Evolutionary conservation across 2,113 vertebrate species (phyloP).

Genomic region (Pituophis catenifer): DNA sequence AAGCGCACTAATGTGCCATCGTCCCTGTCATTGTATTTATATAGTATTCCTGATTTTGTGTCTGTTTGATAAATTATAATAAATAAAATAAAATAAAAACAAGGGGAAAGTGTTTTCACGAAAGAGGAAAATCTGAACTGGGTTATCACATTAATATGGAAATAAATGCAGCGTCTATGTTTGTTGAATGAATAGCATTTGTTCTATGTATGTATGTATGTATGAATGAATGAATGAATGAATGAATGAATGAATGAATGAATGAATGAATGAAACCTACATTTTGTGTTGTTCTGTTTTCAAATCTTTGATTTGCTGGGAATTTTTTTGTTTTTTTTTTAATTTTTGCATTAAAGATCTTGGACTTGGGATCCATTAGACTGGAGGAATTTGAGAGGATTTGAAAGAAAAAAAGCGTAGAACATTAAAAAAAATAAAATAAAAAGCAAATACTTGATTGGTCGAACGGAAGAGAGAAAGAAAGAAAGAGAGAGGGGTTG

Average conservation of each 20-base stretch:
- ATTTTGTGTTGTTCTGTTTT: not conserved
- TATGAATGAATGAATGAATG: too few species aligned
- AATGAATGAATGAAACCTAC: too few species aligned
- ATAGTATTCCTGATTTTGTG: too few species aligned
- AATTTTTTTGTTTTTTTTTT: not conserved
- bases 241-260: too few species aligned
- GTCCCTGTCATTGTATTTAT: too few species aligned
- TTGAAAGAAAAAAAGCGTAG: slow-evolving; percentile 19
- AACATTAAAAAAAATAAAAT: slow-evolving; percentile 36
- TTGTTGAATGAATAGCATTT: not conserved
- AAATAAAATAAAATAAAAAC: not conserved
- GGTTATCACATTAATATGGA: not conserved
- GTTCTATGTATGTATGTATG: not conserved
- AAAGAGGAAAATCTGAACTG: not conserved
- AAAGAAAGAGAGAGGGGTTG: slow-evolving; percentile 84
- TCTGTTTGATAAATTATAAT: too few species aligned
- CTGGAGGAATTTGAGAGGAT: slow-evolving; percentile 34
- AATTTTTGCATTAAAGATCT: not conserved
- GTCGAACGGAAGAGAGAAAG: slow-evolving; percentile 57
- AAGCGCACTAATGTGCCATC: too few species aligned
- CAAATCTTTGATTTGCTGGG: not conserved
- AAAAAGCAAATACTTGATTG: slow-evolving; percentile 50
- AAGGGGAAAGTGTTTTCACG: not conserved
- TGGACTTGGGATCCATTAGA: slow-evolving; percentile 17
- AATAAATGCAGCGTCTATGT: not conserved